Base-by-base conservation (phyloP, 2,113 vertebrate species). In the Tachuris rubrigastra region DNA sequence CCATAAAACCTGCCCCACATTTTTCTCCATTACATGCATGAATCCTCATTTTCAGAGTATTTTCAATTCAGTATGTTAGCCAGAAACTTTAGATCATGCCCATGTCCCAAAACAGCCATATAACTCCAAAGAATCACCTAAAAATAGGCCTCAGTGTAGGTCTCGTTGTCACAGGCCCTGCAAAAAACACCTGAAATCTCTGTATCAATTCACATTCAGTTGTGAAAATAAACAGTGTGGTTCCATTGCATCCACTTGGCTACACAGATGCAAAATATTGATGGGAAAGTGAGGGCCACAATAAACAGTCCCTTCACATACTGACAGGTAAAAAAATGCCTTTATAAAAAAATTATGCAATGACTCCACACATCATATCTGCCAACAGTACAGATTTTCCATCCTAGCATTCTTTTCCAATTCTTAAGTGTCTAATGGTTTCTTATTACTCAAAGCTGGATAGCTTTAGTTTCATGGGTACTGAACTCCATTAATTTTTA, bases 181-280 rank as follows among this genome's bases (percentile, higher is more conserved):
- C n/a, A 82, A 31, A 72, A 85, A 79, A 37, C 7, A 27, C 11
- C 22, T 42, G 13, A 37, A 72, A 55, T 37, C 24, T 62, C 50
- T n/a, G 6, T 2, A 20, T 7, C 6, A 11, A 4, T 67, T 66
- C n/a, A n/a, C n/a, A n/a, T 71, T 87, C 37, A 13, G 62, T 49
- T 79, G 1, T 4, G 22, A 85, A 78, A 63, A 58, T 15, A 71
- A 74, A 78, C 12, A 49, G 3, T 0, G 2, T 2, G 0, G 27
- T 72, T 46, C 13, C 3, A 50, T 49, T 25, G 49, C 49, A 24
- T 49, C 49, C 49, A 49, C n/a, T 58, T 42, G 2, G 5, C 19
- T 41, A 75, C 60, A 53, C 14, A 67, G 67, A 82, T 6, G 28
- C 33, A 33, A 47, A 74, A 87, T 59, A 53, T 0, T 31, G 14